phyloP scores from a whole-genome alignment of 2,888 invertebrate genomes.

The Agrotis exclamationis region DNA sequence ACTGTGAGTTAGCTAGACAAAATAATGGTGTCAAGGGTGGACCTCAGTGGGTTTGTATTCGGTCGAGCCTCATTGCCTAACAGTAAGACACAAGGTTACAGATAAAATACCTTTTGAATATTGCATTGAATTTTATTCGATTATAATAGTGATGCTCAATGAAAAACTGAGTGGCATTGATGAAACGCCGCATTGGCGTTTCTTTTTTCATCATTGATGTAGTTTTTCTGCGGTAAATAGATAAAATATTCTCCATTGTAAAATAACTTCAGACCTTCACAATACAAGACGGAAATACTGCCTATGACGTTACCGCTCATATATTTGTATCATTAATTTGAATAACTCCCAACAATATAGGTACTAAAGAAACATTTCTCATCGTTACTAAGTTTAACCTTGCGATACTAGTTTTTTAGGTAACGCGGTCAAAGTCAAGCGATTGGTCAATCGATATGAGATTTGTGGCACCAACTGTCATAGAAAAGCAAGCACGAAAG shows the following conservation, averaged over 20 bases:
- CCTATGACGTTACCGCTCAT: neutral
- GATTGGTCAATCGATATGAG: conserved; percentile 32
- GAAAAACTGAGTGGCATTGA: conserved; percentile 19
- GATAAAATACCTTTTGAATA: conserved; percentile 50
- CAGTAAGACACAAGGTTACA: conserved; percentile 52
- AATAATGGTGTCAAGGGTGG: conserved; percentile 66
- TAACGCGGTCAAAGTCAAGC: conserved; percentile 59
- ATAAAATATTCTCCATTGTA: neutral
- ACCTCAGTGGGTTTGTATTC: conserved; percentile 40
- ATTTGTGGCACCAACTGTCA: neutral
- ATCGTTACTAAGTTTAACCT: conserved; percentile 15
- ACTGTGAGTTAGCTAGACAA: conserved; percentile 40
- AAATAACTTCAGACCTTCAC: neutral
- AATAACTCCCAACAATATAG: conserved; percentile 13
- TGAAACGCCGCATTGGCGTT: neutral
- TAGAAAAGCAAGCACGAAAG: neutral
- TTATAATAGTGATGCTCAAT: conserved; percentile 17
- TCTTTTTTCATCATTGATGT: neutral
- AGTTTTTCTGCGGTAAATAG: neutral
- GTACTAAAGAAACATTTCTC: conserved; percentile 24
- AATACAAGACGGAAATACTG: conserved; percentile 1
- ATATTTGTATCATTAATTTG: neutral
- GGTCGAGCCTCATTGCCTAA: conserved; percentile 57
- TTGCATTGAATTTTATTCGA: conserved; percentile 27
- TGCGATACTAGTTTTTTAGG: conserved; percentile 45